phyloP scores from a whole-genome alignment of 2,797 vertebrate genomes.

The Artibeus lituratus region DNA sequence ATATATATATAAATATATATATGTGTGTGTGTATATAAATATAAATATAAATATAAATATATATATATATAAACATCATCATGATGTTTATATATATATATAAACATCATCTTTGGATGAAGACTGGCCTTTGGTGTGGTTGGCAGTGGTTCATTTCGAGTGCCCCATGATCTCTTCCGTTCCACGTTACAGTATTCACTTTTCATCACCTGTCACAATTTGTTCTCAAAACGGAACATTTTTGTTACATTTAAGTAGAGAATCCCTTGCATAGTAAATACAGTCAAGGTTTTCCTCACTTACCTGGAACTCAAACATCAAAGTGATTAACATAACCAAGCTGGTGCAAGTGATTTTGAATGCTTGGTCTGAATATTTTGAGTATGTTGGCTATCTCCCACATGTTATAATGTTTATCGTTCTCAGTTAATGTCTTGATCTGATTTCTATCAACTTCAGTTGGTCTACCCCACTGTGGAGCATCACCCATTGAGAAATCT shows the following conservation, averaged over 20 bases:
- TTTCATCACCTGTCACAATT: background rate
- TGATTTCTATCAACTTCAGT: background rate
- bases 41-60: no score
- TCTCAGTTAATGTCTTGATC: background rate
- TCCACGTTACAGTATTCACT: background rate
- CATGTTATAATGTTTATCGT: background rate
- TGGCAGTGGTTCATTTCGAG: background rate
- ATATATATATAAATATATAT: no score
- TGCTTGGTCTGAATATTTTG: background rate
- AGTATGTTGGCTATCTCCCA: background rate
- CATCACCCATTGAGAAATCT: background rate
- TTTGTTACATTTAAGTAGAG: background rate
- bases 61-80: no score
- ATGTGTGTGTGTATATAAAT: no score
- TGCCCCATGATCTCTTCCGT: no score
- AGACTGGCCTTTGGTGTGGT: background rate
- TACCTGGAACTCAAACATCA: background rate
- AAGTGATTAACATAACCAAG: background rate
- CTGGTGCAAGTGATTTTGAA: background rate
- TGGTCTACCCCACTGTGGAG: background rate
- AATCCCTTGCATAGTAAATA: background rate
- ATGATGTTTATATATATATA: no score
- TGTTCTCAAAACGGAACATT: background rate
- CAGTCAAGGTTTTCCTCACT: background rate
- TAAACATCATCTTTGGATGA: background rate